Conservation (phyloP, 2,888 invertebrate species). For the Orthonychiurus folsomi region DNA sequence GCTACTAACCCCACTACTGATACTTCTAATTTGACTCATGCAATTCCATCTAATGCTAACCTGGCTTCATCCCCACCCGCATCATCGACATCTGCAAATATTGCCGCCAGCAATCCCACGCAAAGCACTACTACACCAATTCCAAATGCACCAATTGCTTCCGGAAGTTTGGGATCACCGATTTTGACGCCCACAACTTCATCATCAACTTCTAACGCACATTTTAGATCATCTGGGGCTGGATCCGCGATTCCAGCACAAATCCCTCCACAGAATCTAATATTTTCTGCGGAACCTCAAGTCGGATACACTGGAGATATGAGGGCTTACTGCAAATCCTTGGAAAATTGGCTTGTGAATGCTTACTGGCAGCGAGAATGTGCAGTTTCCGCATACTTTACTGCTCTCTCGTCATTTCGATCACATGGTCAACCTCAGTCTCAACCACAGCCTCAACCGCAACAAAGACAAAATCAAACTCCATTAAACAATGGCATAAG, state of each 20-base stretch:
- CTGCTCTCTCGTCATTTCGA: slow-evolving; percentile 28
- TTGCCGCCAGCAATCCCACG: too few species aligned
- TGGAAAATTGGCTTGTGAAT: slow-evolving; percentile 37
- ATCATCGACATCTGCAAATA: background rate
- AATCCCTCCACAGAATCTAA: background rate
- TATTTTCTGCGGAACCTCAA: background rate
- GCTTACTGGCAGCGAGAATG: slow-evolving; percentile 35
- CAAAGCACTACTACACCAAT: too few species aligned
- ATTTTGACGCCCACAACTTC: too few species aligned
- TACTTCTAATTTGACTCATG: too few species aligned
- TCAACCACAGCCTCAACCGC: slow-evolving; percentile 6
- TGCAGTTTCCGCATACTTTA: slow-evolving; percentile 37
- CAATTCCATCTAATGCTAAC: background rate
- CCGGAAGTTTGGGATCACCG: too few species aligned
- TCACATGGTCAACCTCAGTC: slow-evolving; percentile 11
- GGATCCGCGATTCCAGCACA: too few species aligned
- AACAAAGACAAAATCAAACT: too few species aligned
- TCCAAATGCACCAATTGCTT: too few species aligned
- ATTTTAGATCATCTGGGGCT: too few species aligned
- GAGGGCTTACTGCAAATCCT: slow-evolving; percentile 36
- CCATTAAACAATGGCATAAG: too few species aligned
- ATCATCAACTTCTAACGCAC: too few species aligned
- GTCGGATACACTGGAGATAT: slow-evolving; percentile 15
- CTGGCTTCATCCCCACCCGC: background rate
- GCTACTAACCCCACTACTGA: too few species aligned